These are phyloP conservation scores for Lomographa bimaculata DNA, from an alignment of 2,888 invertebrate species.

Conservation along the genomic window DNA sequence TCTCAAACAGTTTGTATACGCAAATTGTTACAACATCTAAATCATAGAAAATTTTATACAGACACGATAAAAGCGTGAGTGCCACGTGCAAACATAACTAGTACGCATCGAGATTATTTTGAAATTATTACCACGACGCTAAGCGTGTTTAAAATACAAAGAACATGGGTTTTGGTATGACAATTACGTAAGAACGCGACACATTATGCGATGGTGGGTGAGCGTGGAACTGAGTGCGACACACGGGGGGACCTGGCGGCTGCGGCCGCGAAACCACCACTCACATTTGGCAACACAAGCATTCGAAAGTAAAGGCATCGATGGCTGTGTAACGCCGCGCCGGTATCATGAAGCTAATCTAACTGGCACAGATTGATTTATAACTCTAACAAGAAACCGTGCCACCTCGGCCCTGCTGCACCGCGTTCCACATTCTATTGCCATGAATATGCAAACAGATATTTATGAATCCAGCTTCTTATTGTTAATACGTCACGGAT, in stretches of 20 bases:
- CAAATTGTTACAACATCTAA: constrained; percentile 25
- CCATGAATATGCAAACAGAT: constrained; percentile 72
- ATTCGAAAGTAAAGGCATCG: constrained; percentile 71
- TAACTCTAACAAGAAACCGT: constrained; percentile 76
- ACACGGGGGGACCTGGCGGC: constrained; percentile 42
- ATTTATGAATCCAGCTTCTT: constrained; percentile 35
- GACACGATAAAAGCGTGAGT: constrained; percentile 35
- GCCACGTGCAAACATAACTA: constrained; percentile 35
- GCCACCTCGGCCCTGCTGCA: constrained; percentile 75
- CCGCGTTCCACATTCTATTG: constrained; percentile 68
- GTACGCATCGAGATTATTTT: constrained; percentile 28
- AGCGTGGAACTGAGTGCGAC: constrained; percentile 38
- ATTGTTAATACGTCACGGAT: constrained; percentile 23
- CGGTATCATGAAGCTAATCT: constrained; percentile 60
- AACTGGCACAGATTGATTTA: constrained; percentile 78
- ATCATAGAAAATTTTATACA: constrained; percentile 24
- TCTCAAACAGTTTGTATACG: constrained; percentile 15
- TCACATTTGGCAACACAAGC: constrained; percentile 63
- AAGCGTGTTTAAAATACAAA: constrained; percentile 69
- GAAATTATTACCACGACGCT: constrained; percentile 46
- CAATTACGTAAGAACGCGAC: constrained; percentile 25
- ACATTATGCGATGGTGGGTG: constrained; percentile 26
- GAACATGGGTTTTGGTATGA: constrained; percentile 55
- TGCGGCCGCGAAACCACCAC: constrained; percentile 47
- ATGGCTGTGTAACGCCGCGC: constrained; percentile 54